Evolutionary conservation across 2,888 invertebrate species (phyloP), one percentile per base, ranked within the genome.

Genomic region (Hyposoter didymator): DNA sequence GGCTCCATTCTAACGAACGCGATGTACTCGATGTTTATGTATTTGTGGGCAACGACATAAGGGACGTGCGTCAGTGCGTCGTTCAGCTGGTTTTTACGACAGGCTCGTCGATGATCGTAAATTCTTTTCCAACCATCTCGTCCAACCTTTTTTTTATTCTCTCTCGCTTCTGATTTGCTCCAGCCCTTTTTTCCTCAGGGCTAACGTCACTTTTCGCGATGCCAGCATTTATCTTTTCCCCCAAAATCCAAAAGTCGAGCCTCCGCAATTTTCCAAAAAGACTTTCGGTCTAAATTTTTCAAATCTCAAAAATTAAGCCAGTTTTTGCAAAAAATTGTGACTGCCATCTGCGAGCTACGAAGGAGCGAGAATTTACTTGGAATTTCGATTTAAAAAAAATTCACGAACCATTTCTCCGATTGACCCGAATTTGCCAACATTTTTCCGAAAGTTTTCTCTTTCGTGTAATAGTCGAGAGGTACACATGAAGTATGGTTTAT

Each of bases 401-500:
- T 3, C 4, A 3, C 12, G 28, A 28, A 75, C 70, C 32, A 32
- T 39, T 22, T 47, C 28, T 49, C 12, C 7, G n/a, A 35, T 43
- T 59, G 72, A 84, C 39, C 52, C 47, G 66, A 35, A 78, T 67
- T 85, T 22, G 28, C 39, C 67, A 52, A 39, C 12, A n/a, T 17
- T 59, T 35, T 4, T 32, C 19, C 59, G 62, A 55, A 49, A 55
- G 4, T 55, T 66, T 52, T 49, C 67, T 64, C 78, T 35, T 35
- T 49, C 22, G 62, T 12, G 45, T 52, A 12, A 45, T 59, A 35
- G 62, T 32, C 69, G 74, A 78, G 66, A 67, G 75, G 64, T 52
- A 43, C 14, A 22, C 28, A 55, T 35, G 55, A 67, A 69, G 67
- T 83, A 84, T 84, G 84, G 88, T 90, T 90, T 92, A 92, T 92